These are phyloP conservation scores for Dermatophagoides farinae DNA, from an alignment of 1,140 invertebrate species.

Conservation along the genomic window DNA sequence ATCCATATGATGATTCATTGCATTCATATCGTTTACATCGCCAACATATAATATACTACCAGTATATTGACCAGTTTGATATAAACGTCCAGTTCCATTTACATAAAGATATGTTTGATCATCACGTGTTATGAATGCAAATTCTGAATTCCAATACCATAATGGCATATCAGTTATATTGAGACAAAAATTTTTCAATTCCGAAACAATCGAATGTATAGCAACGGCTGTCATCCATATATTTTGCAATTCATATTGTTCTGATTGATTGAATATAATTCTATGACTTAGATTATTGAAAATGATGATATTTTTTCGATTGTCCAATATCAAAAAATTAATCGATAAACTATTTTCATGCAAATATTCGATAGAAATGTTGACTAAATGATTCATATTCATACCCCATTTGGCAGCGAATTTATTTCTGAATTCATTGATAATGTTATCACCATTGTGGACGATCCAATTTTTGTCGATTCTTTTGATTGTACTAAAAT, in stretches of 20 bases:
- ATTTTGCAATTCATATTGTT: background rate
- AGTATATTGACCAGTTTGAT: background rate
- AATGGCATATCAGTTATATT: conserved; percentile 3
- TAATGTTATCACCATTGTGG: background rate
- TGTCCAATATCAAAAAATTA: background rate
- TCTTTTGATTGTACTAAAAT: background rate
- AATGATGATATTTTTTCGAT: background rate
- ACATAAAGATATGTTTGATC: conserved; percentile 1
- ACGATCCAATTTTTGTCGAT: background rate
- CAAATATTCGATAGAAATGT: background rate
- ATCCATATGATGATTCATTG: too few relatives aligned
- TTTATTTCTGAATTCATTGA: background rate
- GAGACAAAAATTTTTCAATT: conserved; percentile 1
- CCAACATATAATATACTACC: conserved; percentile 3
- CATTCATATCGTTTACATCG: background rate
- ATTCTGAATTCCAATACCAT: conserved; percentile 5
- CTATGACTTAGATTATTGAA: background rate
- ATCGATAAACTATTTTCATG: background rate
- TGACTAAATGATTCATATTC: background rate
- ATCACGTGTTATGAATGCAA: background rate
- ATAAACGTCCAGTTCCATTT: background rate
- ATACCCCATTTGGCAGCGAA: background rate
- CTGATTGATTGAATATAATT: background rate
- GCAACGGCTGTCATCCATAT: background rate
- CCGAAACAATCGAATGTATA: conserved; percentile 2